These are phyloP conservation scores for Megastigmus dorsalis DNA, from an alignment of 2,888 invertebrate genomes.

Conservation along the genomic window DNA sequence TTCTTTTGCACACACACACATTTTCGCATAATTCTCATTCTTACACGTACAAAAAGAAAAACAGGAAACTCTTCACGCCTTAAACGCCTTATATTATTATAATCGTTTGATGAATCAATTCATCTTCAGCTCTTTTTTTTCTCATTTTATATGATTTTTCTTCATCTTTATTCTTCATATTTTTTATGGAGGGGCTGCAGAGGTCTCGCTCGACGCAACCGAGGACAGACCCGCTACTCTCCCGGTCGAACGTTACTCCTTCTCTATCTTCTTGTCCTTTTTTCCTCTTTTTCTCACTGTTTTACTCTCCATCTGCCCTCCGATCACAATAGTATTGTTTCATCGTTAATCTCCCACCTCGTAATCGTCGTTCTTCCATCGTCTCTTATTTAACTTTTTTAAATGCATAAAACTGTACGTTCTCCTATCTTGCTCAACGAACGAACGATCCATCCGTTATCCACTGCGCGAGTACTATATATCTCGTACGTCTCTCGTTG, in stretches of 20 bases:
- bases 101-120: conserved; percentile 31
- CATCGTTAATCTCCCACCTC: conserved; percentile 16
- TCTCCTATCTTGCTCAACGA: conserved; percentile 23
- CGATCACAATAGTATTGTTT: conserved; percentile 53
- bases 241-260: conserved; percentile 39
- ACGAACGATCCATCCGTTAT: conserved; percentile 36
- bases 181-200: conserved; percentile 30
- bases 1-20: neutral
- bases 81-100: conserved; percentile 26
- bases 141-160: neutral
- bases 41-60: conserved; percentile 34
- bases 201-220: conserved; percentile 33
- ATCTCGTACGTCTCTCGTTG: conserved; percentile 16
- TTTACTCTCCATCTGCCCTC: conserved; percentile 29
- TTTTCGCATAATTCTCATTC: too few species aligned
- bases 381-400: conserved; percentile 45
- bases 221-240: conserved; percentile 52
- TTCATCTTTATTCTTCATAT: conserved; percentile 18
- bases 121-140: too few species aligned
- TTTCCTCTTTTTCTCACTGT: neutral
- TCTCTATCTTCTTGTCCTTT: conserved; percentile 5
- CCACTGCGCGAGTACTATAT: conserved; percentile 22
- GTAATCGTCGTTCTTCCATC: conserved; percentile 8
- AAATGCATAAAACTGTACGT: conserved; percentile 50
- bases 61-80: conserved; percentile 30